Conservation (phyloP, 2,888 invertebrate genomes). For the Ernsta delagoae region DNA sequence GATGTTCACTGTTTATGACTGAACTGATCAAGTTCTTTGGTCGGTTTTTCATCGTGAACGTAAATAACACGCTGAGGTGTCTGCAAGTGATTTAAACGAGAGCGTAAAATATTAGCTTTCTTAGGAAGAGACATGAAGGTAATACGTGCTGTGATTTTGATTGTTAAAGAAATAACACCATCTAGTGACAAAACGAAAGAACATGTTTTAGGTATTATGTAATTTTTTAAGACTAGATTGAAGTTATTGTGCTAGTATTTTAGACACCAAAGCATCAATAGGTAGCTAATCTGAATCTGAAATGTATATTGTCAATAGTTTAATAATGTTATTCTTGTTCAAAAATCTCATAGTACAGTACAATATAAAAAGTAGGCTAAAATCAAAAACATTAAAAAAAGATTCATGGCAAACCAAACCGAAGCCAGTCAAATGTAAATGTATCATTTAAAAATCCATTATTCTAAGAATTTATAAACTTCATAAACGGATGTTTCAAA, state of each 20-base stretch:
- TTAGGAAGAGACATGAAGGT: background rate
- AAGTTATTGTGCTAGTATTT: too few relatives aligned
- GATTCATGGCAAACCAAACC: too few relatives aligned
- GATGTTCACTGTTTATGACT: slow-evolving; percentile 23
- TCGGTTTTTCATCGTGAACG: slow-evolving; percentile 24
- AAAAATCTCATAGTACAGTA: too few relatives aligned
- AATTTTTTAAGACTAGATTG: too few relatives aligned
- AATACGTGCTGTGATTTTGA: slow-evolving; percentile 3
- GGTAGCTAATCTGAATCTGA: too few relatives aligned
- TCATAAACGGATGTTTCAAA: slow-evolving; percentile 35
- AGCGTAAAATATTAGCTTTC: slow-evolving; percentile 29
- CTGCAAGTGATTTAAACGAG: slow-evolving; percentile 23
- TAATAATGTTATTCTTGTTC: background rate
- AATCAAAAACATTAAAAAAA: too few relatives aligned
- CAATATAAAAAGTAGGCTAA: too few relatives aligned
- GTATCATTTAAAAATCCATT: slow-evolving; percentile 22
- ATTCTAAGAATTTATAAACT: slow-evolving; percentile 28
- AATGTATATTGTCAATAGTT: background rate
- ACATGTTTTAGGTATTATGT: background rate
- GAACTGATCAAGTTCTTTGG: slow-evolving; percentile 29
- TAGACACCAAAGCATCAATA: too few relatives aligned
- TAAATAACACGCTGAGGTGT: slow-evolving; percentile 10
- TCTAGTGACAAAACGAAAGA: background rate
- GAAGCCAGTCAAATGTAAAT: background rate
- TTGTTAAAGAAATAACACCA: background rate